These are phyloP conservation scores for Corythaixoides concolor DNA, from an alignment of 2,113 vertebrate species.

Conservation along the genomic window DNA sequence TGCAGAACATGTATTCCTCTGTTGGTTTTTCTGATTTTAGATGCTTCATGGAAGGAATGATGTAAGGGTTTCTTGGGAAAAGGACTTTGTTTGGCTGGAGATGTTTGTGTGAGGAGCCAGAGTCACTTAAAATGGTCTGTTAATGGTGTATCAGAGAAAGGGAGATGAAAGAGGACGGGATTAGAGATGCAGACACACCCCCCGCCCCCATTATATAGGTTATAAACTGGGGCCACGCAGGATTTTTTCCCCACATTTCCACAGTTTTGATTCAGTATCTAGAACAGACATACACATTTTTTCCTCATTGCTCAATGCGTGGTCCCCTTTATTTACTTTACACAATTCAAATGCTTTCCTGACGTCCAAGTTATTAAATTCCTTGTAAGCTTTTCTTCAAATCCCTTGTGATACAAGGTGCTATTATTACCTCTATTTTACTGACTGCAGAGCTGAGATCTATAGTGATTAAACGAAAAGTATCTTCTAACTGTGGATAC, in stretches of 20 bases:
- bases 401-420: conserved; percentile 18
- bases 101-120: neutral
- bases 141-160: neutral
- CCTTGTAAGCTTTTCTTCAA: conserved; percentile 12
- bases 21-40: neutral
- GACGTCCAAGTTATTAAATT: conserved; percentile 33
- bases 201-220: neutral
- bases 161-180: neutral
- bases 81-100: neutral
- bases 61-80: neutral
- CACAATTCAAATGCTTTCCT: neutral
- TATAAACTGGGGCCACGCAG: neutral
- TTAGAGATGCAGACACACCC: neutral
- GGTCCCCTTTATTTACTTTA: neutral
- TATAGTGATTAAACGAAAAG: conserved; percentile 42
- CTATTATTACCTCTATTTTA: conserved; percentile 27
- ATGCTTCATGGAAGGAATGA: neutral
- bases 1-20: neutral
- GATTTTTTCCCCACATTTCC: neutral
- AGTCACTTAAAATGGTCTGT: neutral
- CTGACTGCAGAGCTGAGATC: neutral
- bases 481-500: conserved; percentile 44
- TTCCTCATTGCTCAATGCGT: neutral
- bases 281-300: neutral
- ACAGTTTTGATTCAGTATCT: neutral